Base-by-base conservation (phyloP, 2,113 vertebrate species). In the Triplophysa tibetana region DNA sequence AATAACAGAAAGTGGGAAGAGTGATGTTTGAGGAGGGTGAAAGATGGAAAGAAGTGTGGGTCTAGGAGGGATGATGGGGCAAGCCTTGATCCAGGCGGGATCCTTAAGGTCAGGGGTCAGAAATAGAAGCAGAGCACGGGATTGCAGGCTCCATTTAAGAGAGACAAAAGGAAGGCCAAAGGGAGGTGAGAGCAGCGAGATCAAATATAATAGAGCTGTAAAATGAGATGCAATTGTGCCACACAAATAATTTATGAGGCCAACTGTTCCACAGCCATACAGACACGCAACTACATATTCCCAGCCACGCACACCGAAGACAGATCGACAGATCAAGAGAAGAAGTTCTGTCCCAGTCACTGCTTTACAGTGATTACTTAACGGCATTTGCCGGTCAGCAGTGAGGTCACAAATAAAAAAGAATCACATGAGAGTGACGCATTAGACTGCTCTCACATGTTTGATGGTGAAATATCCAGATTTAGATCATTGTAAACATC, bases 241-340 rank as follows among this genome's bases (percentile, higher is more conserved):
- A 52, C 21, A 83, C 70, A 75, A 85, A 85, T 85, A 67, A 85
- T 85, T 83, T 43, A 85, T 75, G 24, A 81, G 81, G 63, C 24
- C 50, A 81, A 80, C 78, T 69, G 75, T 75, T 73, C 45, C 60
- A 21, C 63, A 75, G 70, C 56, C 58, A 26, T 33, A 54, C 64
- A 75, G 21, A 83, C 74, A 77, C 45, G 5, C 26, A 43, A 50
- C 19, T 29, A 70, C 60, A 11, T 58, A 43, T 14, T 45, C 24
- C 41, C 72, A 70, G 24, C 21, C 50, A 81, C 62, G 60, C 38
- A 62, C 75, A 74, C 64, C 45, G 79, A 50, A 70, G 52, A 73
- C 70, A 68, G 58, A 77, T 8, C 17, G 26, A 77, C 56, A 52
- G 38, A 81, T 17, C 56, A 74, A 45, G n/a, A 63, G 72, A 48